Percentiles rank a stretch among this genome's conserved stretches.
These are phyloP conservation scores for Sprattus sprattus DNA, from an alignment of 2,113 vertebrate genomes.

Conservation along the genomic window DNA sequence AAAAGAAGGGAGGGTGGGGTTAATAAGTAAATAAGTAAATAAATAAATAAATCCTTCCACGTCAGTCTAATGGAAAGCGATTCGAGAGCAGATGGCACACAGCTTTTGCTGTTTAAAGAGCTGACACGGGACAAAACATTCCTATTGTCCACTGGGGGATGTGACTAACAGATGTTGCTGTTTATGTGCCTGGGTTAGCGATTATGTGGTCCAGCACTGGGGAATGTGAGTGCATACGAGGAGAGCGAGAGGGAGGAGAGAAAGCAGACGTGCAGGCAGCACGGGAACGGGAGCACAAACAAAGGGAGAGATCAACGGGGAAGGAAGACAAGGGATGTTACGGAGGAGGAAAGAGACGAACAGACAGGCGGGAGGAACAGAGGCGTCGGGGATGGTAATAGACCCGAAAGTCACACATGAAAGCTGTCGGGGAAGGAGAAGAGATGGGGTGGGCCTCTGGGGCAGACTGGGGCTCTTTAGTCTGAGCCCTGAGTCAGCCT, in stretches of 20 bases:
- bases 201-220: constrained; percentile 39
- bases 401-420: neutral
- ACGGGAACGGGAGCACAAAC: neutral
- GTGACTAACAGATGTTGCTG: constrained; percentile 52
- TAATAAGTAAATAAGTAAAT: constrained; percentile 2
- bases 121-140: constrained; percentile 41
- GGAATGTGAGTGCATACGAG: neutral
- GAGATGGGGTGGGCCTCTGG: neutral
- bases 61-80: constrained; percentile 42
- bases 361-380: neutral
- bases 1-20: constrained; percentile 24
- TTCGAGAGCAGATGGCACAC: constrained; percentile 42
- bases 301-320: neutral
- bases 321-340: neutral
- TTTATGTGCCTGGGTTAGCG: constrained; percentile 43
- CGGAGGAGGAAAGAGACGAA: neutral
- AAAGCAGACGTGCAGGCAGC: neutral
- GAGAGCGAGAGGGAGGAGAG: neutral
- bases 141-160: constrained; percentile 39
- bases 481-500: neutral
- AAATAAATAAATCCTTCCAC: constrained; percentile 22
- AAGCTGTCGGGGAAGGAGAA: neutral
- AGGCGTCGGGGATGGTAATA: neutral
- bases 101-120: constrained; percentile 43
- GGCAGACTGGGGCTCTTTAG: neutral